Conservation (phyloP, 2,113 vertebrate species). For the Lepus timidus region DNA sequence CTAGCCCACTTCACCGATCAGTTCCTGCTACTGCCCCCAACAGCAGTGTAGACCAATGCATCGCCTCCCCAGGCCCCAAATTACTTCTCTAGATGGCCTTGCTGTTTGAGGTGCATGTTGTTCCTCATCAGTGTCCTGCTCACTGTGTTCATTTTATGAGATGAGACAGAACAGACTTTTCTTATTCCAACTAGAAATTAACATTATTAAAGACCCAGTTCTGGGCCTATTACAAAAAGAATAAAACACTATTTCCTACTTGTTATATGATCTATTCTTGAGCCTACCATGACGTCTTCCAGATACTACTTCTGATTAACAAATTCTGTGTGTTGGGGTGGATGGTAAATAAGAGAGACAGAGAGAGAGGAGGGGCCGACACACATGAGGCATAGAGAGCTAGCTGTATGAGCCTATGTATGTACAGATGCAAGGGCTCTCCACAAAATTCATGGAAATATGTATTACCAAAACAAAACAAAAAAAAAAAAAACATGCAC, state of each 20-base stretch:
- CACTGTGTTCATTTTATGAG: neutral
- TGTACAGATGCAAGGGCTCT: neutral
- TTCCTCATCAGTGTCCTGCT: neutral
- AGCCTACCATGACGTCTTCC: neutral
- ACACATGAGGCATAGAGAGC: neutral
- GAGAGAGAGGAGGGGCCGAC: neutral
- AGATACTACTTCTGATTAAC: conserved; percentile 44
- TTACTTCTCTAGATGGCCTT: neutral
- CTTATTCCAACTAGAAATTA: neutral
- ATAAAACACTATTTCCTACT: neutral
- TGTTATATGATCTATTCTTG: neutral
- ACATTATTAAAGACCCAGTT: conserved; percentile 21
- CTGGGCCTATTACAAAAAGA: neutral
- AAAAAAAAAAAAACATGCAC: no score
- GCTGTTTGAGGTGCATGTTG: neutral
- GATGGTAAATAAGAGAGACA: no score
- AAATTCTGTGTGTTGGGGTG: neutral
- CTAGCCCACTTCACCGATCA: neutral
- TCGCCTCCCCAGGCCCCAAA: neutral
- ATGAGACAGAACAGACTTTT: neutral
- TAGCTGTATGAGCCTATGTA: neutral
- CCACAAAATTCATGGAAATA: no score
- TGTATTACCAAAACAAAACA: no score
- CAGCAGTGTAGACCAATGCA: neutral
- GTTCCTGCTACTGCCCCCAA: neutral